Percentiles rank a stretch among this genome's conserved stretches.
phyloP scores from a whole-genome alignment of 2,797 vertebrate genomes.

The Lepus oiostolus region DNA sequence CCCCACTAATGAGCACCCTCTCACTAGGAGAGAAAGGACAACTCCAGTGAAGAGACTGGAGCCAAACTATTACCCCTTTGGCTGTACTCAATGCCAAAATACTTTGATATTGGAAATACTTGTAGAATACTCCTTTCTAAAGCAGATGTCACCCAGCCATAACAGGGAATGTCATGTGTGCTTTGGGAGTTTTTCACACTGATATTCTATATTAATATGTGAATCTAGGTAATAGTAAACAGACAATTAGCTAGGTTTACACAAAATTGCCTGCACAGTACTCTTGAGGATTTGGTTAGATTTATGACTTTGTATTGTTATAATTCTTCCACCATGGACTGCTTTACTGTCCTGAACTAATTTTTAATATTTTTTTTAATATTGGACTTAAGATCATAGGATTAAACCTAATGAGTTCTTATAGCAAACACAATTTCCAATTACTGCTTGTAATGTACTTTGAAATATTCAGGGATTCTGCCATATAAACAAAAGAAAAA shows the following conservation, averaged over 20 bases:
- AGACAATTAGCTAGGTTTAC: not conserved
- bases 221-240: not conserved
- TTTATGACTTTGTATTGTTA: not conserved
- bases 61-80: not conserved
- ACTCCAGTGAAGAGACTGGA: not conserved
- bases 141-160: not conserved
- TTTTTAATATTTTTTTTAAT: conserved; percentile 51
- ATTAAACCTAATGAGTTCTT: conserved; percentile 60
- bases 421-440: conserved; percentile 41
- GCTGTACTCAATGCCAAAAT: not conserved
- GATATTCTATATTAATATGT: conserved; percentile 24
- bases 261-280: not conserved
- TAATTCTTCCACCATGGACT: not conserved
- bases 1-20: not conserved
- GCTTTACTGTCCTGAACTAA: not conserved
- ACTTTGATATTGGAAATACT: not conserved
- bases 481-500: conserved; percentile 67
- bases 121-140: not conserved
- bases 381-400: not conserved
- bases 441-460: conserved; percentile 54
- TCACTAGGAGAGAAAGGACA: not conserved
- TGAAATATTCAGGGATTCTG: conserved; percentile 50
- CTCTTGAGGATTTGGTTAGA: conserved; percentile 1
- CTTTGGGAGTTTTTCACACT: not conserved
- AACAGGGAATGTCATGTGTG: not conserved